Conservation (phyloP, 2,113 vertebrate species). For the Scomber japonicus region DNA sequence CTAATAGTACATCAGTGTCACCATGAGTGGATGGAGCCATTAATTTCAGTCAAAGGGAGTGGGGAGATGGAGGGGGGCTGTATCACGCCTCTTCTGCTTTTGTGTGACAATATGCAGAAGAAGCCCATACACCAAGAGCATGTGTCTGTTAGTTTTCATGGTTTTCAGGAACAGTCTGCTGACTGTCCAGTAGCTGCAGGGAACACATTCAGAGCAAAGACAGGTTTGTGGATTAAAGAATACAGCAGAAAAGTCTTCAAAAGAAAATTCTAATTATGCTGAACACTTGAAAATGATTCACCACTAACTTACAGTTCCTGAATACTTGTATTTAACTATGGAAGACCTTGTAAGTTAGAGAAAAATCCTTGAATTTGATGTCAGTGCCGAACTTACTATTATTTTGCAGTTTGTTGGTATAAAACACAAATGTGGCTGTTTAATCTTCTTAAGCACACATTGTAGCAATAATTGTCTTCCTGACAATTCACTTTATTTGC, state of each 20-base stretch:
- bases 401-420: not conserved
- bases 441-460: not conserved
- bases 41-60: slow-evolving; percentile 45
- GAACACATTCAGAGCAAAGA: not conserved
- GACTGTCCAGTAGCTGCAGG: not conserved
- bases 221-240: not conserved
- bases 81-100: slow-evolving; percentile 18
- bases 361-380: too few species aligned
- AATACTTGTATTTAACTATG: not conserved
- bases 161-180: not conserved
- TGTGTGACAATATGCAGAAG: slow-evolving; percentile 14
- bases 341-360: too few species aligned
- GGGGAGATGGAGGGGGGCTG: not conserved
- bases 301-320: too few species aligned
- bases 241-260: not conserved
- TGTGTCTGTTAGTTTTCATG: not conserved
- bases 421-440: not conserved
- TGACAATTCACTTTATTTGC: slow-evolving; percentile 29
- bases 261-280: too few species aligned
- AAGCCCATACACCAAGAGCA: not conserved
- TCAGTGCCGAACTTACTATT: not conserved
- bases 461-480: not conserved
- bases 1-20: slow-evolving; percentile 73
- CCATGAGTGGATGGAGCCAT: slow-evolving; percentile 48
- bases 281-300: not conserved